Evolutionary conservation across 2,888 invertebrate species (phyloP), one percentile per base, ranked within the genome.

Genomic region (Parapristionchus giblindavisi): DNA sequence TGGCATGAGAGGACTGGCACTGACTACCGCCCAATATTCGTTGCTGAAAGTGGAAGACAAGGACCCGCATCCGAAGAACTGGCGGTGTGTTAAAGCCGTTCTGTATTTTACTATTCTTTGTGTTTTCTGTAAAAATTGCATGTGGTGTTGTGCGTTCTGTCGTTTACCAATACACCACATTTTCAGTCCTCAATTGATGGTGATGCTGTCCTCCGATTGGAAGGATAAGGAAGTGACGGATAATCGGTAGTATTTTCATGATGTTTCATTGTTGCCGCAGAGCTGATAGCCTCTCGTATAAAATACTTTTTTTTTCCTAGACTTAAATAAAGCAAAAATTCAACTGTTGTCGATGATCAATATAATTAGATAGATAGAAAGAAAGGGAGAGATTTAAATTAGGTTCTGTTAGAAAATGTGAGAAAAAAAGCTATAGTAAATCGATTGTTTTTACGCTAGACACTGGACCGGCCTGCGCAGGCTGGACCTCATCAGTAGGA

Each of bases 41-140:
- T 90, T 99, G 51, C 91, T 98, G 68, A 92, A 96, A 61, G 91
- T 99, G 17, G 98, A 99, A 89, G 96, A 98, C 90, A 97, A 96
- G 32, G 87, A 95, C 77, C 97, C 97, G 0, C 99, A 99, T 88
- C 98, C 98, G 72, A 98, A 99, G 91, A 99, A 99, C 90, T 99
- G 98, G 98, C 92, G 91, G 89, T 89, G 77, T 56, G 79, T 63
- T 36, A 17, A 60, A 43, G 17, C 8, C n/a, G n/a, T n/a, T n/a
- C n/a, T n/a, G n/a, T n/a, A n/a, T n/a, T n/a, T n/a, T n/a, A n/a
- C n/a, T n/a, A n/a, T n/a, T n/a, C n/a, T n/a, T n/a, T n/a, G n/a
- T n/a, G n/a, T n/a, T n/a, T 8, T 32, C 58, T 27, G 58, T n/a
- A 14, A 17, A 14, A 38, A 36, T 38, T 27, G 38, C 3, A 8